phyloP scores from a whole-genome alignment of 2,113 vertebrate species.

The Spea multiplicata region DNA sequence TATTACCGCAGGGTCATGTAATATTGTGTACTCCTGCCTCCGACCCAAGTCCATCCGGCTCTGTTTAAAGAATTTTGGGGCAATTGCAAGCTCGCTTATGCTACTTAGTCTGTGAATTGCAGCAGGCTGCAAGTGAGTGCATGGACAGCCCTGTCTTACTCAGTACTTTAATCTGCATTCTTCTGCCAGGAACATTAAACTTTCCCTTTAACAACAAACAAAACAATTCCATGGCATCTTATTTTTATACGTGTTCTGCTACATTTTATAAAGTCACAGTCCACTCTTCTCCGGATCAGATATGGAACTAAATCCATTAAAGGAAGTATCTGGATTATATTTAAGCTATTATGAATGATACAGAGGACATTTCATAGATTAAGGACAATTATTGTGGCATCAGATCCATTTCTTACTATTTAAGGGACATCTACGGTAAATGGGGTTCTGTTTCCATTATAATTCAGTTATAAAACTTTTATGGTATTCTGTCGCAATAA shows the following conservation, averaged over 20 bases:
- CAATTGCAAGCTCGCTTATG: too few relatives aligned
- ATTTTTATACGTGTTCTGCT: slow-evolving; percentile 25
- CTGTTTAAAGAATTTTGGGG: too few relatives aligned
- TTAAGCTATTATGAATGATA: slow-evolving; percentile 21
- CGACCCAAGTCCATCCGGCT: too few relatives aligned
- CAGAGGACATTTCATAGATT: not conserved
- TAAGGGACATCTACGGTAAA: not conserved
- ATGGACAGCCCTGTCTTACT: too few relatives aligned
- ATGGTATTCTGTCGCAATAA: not conserved
- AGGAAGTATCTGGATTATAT: slow-evolving; percentile 33
- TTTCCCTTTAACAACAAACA: too few relatives aligned
- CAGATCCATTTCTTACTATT: not conserved
- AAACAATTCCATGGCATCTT: slow-evolving; percentile 13
- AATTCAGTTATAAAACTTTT: not conserved
- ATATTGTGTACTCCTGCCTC: too few relatives aligned
- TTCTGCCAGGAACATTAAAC: too few relatives aligned
- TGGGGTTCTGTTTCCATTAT: not conserved
- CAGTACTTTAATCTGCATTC: too few relatives aligned
- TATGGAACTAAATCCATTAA: slow-evolving; percentile 40
- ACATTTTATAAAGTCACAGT: slow-evolving; percentile 22
- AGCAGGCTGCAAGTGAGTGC: too few relatives aligned
- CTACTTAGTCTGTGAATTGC: too few relatives aligned
- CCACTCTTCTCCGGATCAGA: slow-evolving; percentile 26
- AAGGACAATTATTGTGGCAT: not conserved
- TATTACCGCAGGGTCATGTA: too few relatives aligned